These are phyloP conservation scores for Pelecanoides urinatrix DNA, from an alignment of 2,113 vertebrate genomes.

Conservation along the genomic window DNA sequence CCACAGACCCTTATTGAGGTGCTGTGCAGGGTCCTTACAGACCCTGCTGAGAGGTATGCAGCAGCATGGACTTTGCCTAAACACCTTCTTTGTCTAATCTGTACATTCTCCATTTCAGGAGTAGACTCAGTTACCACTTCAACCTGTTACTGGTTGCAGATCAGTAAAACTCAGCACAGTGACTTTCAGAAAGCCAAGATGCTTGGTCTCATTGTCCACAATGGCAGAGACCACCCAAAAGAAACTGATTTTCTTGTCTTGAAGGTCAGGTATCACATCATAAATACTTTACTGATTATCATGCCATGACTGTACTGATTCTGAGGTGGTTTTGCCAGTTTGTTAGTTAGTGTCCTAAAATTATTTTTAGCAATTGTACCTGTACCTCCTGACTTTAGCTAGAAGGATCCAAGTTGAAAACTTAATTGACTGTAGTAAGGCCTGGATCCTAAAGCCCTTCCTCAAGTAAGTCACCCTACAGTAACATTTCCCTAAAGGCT, in stretches of 20 bases:
- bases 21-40: neutral
- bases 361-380: neutral
- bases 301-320: neutral
- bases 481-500: neutral
- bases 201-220: neutral
- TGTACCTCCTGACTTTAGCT: neutral
- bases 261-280: neutral
- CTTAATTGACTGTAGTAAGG: neutral
- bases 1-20: neutral
- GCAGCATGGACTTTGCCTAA: neutral
- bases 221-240: neutral
- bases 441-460: neutral
- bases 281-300: neutral
- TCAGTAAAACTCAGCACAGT: neutral
- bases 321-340: neutral
- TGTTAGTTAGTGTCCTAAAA: neutral
- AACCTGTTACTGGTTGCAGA: neutral
- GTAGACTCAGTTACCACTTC: neutral
- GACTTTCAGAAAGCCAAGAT: neutral
- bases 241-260: neutral
- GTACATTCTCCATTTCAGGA: neutral
- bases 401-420: neutral
- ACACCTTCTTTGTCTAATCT: neutral
- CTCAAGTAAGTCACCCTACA: neutral
- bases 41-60: neutral